Evolutionary conservation across 2,888 invertebrate species (phyloP).

Genomic region (Hydrotaea cyrtoneurina): DNA sequence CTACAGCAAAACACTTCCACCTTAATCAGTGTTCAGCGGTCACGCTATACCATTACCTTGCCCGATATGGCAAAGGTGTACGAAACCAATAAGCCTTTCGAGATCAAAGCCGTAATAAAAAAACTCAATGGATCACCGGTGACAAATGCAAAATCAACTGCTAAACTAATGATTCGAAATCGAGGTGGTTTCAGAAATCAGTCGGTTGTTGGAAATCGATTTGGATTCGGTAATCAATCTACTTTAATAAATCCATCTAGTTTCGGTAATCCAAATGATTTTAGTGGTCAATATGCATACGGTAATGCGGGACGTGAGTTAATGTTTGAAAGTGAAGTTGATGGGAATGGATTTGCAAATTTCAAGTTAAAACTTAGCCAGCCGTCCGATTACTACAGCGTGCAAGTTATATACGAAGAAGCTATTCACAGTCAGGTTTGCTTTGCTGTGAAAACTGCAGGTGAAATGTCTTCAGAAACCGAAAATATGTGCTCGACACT

Average conservation of each 20-base stretch:
- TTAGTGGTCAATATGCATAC: slow-evolving; percentile 84
- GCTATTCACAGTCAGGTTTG: neutral
- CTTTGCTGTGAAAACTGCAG: slow-evolving; percentile 81
- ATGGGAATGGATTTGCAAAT: neutral
- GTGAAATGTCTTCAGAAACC: neutral
- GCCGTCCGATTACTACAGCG: neutral
- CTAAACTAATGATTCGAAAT: slow-evolving; percentile 82
- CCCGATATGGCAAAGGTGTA: slow-evolving; percentile 92
- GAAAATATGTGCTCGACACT: too few species aligned
- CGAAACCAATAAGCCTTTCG: slow-evolving; percentile 92
- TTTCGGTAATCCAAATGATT: too few species aligned
- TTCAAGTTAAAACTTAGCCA: neutral
- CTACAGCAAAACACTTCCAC: slow-evolving; percentile 81
- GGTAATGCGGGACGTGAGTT: neutral
- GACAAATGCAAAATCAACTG: slow-evolving; percentile 82
- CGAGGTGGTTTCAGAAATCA: too few species aligned
- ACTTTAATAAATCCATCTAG: too few species aligned
- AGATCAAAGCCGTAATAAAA: slow-evolving; percentile 87
- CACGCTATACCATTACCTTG: slow-evolving; percentile 87
- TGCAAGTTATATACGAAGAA: slow-evolving; percentile 1
- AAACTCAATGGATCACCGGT: slow-evolving; percentile 87
- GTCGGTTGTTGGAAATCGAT: too few species aligned
- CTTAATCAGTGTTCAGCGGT: slow-evolving; percentile 87
- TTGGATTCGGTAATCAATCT: too few species aligned
- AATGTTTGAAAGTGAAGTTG: neutral